These are phyloP conservation scores for Paratrypauchen microcephalus DNA, from an alignment of 2,797 vertebrate genomes.

Conservation along the genomic window DNA sequence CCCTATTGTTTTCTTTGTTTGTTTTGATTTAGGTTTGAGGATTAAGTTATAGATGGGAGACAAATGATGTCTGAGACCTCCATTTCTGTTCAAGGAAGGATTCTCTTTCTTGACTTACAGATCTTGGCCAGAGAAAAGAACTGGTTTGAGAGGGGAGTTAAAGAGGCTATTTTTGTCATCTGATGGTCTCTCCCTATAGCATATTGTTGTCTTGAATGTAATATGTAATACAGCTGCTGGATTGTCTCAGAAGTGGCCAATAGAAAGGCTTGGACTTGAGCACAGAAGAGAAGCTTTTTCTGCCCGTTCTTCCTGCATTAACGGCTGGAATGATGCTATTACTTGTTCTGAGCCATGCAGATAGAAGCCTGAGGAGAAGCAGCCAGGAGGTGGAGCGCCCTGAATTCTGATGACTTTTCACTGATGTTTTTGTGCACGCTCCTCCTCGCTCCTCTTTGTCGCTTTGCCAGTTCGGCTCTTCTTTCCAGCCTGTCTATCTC, in stretches of 20 bases:
- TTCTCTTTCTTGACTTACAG: too few relatives aligned
- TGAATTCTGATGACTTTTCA: slow-evolving; percentile 81
- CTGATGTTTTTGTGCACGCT: slow-evolving; percentile 75
- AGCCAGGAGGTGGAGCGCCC: slow-evolving; percentile 67
- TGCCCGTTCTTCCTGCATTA: slow-evolving; percentile 71
- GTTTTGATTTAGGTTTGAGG: too few relatives aligned
- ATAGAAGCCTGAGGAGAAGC: slow-evolving; percentile 77
- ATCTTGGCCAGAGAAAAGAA: too few relatives aligned
- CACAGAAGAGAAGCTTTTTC: slow-evolving; percentile 70
- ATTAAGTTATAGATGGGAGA: too few relatives aligned
- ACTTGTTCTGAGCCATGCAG: slow-evolving; percentile 79
- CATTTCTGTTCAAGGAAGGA: too few relatives aligned
- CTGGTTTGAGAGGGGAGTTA: too few relatives aligned
- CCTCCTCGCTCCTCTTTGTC: slow-evolving; percentile 54
- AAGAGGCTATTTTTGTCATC: too few relatives aligned
- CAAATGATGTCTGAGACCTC: too few relatives aligned
- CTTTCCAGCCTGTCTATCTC: slow-evolving; percentile 48
- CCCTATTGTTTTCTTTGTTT: too few relatives aligned
- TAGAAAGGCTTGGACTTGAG: slow-evolving; percentile 55
- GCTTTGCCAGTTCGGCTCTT: slow-evolving; percentile 72
- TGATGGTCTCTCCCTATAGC: slow-evolving; percentile 8
- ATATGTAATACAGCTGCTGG: slow-evolving; percentile 35
- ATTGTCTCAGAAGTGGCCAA: slow-evolving; percentile 57
- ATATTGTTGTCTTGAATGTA: slow-evolving; percentile 39
- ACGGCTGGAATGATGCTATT: slow-evolving; percentile 80